Percentiles rank a stretch among this genome's conserved stretches.
Conservation (phyloP, 2,113 vertebrate species). For the Terrapene triunguis region DNA sequence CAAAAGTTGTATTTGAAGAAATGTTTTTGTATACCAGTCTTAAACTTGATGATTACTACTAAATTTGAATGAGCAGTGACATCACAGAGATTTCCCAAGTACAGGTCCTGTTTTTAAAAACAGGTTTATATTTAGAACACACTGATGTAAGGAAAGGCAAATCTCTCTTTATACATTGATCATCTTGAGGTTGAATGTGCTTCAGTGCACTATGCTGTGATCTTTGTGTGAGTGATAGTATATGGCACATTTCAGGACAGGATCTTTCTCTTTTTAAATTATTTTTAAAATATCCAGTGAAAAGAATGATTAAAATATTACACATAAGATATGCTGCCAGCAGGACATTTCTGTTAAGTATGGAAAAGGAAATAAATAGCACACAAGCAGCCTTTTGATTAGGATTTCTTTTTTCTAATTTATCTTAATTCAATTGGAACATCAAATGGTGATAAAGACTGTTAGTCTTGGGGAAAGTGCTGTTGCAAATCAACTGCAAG, state of each 20-base stretch:
- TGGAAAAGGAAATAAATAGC: neutral
- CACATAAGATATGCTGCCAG: neutral
- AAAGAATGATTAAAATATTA: neutral
- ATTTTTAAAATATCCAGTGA: neutral
- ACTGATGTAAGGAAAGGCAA: neutral
- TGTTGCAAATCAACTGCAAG: neutral
- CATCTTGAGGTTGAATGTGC: slow-evolving; percentile 14
- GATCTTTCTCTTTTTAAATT: neutral
- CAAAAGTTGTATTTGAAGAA: slow-evolving; percentile 26
- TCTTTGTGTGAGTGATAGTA: neutral
- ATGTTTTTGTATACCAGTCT: neutral
- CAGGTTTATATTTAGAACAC: neutral
- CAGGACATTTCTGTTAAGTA: neutral
- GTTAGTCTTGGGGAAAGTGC: neutral
- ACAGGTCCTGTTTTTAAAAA: neutral
- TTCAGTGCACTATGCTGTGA: slow-evolving; percentile 32
- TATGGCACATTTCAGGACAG: slow-evolving; percentile 2
- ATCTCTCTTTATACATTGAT: neutral
- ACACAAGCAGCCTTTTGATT: neutral
- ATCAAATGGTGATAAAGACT: neutral
- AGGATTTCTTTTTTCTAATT: slow-evolving; percentile 11
- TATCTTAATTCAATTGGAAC: neutral
- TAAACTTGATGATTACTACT: slow-evolving; percentile 48
- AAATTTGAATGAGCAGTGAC: neutral
- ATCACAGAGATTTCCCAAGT: neutral